Conservation (phyloP, 2,888 invertebrate species). For the Mycalesis mineus region DNA sequence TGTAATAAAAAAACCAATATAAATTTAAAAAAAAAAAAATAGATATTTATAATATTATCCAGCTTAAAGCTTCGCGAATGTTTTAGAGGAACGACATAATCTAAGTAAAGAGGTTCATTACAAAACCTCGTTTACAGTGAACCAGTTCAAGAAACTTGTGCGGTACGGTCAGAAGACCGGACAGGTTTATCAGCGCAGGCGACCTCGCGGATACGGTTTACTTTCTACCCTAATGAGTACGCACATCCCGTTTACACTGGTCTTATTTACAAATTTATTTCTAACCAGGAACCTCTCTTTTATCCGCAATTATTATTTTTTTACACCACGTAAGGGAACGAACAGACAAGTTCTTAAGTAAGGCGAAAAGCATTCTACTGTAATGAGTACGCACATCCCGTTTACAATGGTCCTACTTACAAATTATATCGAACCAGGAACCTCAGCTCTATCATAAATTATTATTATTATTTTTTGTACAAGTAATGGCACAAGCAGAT, state of each 20-base stretch:
- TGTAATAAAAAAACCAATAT: no score
- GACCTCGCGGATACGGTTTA: constrained; percentile 72
- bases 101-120: constrained; percentile 55
- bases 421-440: no score
- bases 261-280: constrained; percentile 14
- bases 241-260: constrained; percentile 52
- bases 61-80: neutral
- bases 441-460: no score
- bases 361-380: no score
- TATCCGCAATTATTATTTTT: neutral
- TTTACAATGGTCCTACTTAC: no score
- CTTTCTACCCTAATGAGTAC: constrained; percentile 68
- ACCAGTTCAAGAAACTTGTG: constrained; percentile 66
- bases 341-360: no score
- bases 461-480: no score
- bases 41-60: neutral
- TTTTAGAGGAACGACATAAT: constrained; percentile 40
- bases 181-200: constrained; percentile 69
- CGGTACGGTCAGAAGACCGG: constrained; percentile 40
- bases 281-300: neutral
- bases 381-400: no score
- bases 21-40: no score
- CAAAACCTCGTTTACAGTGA: constrained; percentile 52
- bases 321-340: neutral
- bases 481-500: no score